Percentiles rank a stretch among this genome's conserved stretches.
Conservation (phyloP, 2,797 vertebrate species). For the Enteromius paludinosus region DNA sequence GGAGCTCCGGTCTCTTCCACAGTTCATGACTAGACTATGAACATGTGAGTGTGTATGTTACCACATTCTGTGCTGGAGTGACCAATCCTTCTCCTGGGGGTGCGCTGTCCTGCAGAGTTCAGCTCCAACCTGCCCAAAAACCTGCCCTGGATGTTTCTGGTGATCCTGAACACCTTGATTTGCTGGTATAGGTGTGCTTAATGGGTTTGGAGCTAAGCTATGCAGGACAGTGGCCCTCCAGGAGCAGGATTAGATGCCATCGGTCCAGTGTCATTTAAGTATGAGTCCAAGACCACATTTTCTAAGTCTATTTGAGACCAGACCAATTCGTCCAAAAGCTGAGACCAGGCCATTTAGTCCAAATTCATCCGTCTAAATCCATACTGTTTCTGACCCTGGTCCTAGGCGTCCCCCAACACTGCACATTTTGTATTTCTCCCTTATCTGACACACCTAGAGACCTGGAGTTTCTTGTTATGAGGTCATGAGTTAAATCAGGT, state of each 20-base stretch:
- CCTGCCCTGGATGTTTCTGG: neutral
- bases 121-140: neutral
- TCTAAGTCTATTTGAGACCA: neutral
- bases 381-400: too few relatives aligned
- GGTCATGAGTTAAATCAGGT: too few relatives aligned
- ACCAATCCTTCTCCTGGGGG: neutral
- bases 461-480: too few relatives aligned
- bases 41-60: neutral
- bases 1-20: neutral
- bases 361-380: too few relatives aligned
- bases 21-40: neutral
- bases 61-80: neutral
- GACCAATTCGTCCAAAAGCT: too few relatives aligned
- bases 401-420: too few relatives aligned
- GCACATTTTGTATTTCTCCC: too few relatives aligned
- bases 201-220: neutral
- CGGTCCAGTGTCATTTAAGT: neutral
- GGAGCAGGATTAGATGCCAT: neutral
- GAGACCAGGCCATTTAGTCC: neutral
- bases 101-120: neutral
- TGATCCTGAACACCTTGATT: neutral
- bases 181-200: neutral
- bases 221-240: neutral
- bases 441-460: too few relatives aligned
- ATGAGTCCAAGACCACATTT: neutral